These are phyloP conservation scores for Theropithecus gelada DNA, from an alignment of 2,113 vertebrate species.

Conservation along the genomic window DNA sequence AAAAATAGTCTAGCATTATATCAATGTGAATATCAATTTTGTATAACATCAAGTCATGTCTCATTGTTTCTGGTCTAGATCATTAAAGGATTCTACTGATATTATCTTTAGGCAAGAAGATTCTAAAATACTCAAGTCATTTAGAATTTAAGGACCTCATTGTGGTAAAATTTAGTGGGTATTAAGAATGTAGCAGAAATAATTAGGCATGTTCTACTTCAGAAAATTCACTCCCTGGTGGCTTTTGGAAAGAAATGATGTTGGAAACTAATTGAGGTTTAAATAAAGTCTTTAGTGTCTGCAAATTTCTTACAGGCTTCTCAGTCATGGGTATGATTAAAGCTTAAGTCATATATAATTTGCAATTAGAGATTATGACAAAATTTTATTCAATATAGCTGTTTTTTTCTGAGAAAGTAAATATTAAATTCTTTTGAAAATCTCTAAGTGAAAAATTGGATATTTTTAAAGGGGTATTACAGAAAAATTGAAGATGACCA, in stretches of 20 bases:
- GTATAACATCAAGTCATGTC: background rate
- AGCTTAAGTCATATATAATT: slow-evolving; percentile 10
- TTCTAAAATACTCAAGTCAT: background rate
- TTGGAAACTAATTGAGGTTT: slow-evolving; percentile 58
- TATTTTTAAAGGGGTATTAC: background rate
- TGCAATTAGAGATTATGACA: slow-evolving; percentile 13
- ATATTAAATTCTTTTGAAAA: background rate
- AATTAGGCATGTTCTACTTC: slow-evolving; percentile 54
- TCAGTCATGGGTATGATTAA: slow-evolving; percentile 2
- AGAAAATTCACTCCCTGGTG: slow-evolving; percentile 21
- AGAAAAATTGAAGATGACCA: background rate
- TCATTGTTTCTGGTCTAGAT: background rate
- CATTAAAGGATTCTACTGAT: background rate
- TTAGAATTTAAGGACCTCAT: background rate
- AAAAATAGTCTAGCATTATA: background rate
- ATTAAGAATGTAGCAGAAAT: slow-evolving; percentile 40
- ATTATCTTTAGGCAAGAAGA: background rate
- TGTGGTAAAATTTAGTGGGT: background rate
- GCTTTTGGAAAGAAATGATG: background rate
- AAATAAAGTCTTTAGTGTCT: slow-evolving; percentile 55
- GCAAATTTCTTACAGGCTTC: slow-evolving; percentile 35
- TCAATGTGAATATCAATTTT: background rate
- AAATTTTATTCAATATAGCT: background rate
- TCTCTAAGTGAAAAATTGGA: background rate
- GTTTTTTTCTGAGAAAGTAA: background rate